A percentile compares a stretch with the other conserved stretches of the same genome.
Conservation (phyloP, 2,888 invertebrate species). For the Mycalesis mineus region DNA sequence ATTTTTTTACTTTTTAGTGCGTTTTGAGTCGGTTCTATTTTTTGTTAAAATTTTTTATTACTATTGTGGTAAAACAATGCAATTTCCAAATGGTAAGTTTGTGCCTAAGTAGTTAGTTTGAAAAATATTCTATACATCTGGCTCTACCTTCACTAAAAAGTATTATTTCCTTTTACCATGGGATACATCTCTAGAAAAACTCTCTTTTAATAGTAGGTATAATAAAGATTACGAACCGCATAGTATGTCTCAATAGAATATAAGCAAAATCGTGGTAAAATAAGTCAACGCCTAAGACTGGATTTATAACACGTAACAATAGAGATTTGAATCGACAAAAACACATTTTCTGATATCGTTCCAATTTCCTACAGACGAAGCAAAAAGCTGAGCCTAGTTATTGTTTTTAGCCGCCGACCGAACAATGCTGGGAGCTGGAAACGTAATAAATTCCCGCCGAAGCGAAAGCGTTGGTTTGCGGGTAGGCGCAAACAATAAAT, state of each 20-base stretch:
- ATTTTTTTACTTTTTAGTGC: no score
- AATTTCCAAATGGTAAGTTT: no score
- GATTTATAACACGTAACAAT: not conserved
- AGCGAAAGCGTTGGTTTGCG: not conserved
- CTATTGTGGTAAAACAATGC: no score
- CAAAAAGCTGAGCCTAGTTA: conserved; percentile 14
- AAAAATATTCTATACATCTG: no score
- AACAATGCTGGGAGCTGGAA: conserved; percentile 14
- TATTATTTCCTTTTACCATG: no score
- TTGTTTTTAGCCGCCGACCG: conserved; percentile 3
- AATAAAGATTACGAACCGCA: no score
- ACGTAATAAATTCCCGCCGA: not conserved
- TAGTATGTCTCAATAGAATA: not conserved
- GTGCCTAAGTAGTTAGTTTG: no score
- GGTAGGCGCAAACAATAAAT: not conserved
- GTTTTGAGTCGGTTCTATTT: no score
- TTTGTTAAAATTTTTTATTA: no score
- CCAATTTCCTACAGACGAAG: conserved; percentile 5
- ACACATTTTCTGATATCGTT: conserved; percentile 1
- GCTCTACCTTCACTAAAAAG: no score
- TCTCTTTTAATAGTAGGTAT: no score
- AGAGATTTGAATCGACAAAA: not conserved
- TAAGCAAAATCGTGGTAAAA: conserved; percentile 1
- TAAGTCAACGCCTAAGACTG: not conserved
- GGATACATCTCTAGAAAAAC: no score